A percentile compares a stretch with the other conserved stretches of the same genome.
These are phyloP conservation scores for Helarctos malayanus DNA, from an alignment of 2,797 vertebrate genomes.

Conservation along the genomic window DNA sequence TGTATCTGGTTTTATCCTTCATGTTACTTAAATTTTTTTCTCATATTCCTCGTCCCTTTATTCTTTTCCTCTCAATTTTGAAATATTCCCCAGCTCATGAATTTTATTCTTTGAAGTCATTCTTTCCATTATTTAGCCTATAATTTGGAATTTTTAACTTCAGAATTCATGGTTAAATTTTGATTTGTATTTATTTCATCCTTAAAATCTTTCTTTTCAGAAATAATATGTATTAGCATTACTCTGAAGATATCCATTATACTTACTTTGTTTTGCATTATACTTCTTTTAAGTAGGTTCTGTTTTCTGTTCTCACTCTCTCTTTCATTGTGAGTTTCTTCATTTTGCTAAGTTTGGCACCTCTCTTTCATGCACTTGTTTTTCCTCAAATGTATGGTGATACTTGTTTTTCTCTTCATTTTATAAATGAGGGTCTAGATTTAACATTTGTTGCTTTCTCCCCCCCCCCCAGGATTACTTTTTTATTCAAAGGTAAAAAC, in stretches of 20 bases:
- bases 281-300: constrained; percentile 12
- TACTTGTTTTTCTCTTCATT: constrained; percentile 23
- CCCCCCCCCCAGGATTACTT: not conserved
- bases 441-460: not conserved
- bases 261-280: not conserved
- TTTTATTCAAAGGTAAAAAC: not conserved
- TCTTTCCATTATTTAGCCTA: not conserved
- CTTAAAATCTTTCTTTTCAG: not conserved
- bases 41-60: constrained; percentile 12
- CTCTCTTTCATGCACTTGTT: not conserved
- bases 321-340: not conserved
- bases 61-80: constrained; percentile 51
- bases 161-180: not conserved
- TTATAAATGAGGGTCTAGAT: not conserved
- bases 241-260: not conserved
- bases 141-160: constrained; percentile 39
- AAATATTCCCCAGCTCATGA: not conserved
- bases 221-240: constrained; percentile 1
- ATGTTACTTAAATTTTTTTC: not conserved
- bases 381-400: constrained; percentile 4
- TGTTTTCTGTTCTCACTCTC: constrained; percentile 2
- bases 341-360: constrained; percentile 16
- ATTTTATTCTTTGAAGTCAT: not conserved
- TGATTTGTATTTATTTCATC: constrained; percentile 33
- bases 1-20: constrained; percentile 10